Evolutionary conservation across 2,113 vertebrate species (phyloP).

Genomic region (Apteryx mantelli): DNA sequence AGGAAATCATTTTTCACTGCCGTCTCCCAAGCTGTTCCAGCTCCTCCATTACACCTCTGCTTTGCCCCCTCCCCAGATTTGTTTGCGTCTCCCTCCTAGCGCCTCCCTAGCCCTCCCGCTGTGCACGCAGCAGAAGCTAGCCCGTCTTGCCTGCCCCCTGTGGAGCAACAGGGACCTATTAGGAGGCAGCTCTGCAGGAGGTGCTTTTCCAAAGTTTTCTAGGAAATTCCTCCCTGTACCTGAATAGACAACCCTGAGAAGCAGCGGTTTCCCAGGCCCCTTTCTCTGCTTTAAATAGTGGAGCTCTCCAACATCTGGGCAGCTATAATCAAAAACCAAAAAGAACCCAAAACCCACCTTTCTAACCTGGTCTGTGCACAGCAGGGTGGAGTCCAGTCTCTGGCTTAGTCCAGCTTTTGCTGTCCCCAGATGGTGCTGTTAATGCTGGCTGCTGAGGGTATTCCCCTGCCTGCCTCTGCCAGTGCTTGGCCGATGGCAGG

Average conservation of each 20-base stretch:
- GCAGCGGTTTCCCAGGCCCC: not conserved
- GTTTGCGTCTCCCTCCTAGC: not conserved
- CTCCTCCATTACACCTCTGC: not conserved
- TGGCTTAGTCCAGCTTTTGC: not conserved
- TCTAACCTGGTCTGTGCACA: not conserved
- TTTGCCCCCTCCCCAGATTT: not conserved
- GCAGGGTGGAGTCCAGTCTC: not conserved
- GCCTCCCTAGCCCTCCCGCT: not conserved
- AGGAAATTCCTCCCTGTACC: not conserved
- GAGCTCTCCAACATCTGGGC: not conserved
- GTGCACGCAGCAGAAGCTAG: not conserved
- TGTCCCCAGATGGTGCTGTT: not conserved
- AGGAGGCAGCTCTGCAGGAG: not conserved
- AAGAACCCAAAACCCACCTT: too few species aligned
- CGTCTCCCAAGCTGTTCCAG: not conserved
- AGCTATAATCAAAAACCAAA: not conserved
- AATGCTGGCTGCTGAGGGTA: not conserved
- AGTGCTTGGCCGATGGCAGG: not conserved
- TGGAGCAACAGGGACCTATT: not conserved
- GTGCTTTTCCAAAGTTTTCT: not conserved
- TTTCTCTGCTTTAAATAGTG: not conserved
- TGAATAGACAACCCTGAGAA: not conserved
- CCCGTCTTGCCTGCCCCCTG: not conserved
- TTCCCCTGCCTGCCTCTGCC: not conserved
- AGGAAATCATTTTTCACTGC: not conserved